Evolutionary conservation across 2,797 vertebrate genomes (phyloP), one percentile per base, ranked within the genome.

Genomic region (Scomberomorus guttatus): DNA sequence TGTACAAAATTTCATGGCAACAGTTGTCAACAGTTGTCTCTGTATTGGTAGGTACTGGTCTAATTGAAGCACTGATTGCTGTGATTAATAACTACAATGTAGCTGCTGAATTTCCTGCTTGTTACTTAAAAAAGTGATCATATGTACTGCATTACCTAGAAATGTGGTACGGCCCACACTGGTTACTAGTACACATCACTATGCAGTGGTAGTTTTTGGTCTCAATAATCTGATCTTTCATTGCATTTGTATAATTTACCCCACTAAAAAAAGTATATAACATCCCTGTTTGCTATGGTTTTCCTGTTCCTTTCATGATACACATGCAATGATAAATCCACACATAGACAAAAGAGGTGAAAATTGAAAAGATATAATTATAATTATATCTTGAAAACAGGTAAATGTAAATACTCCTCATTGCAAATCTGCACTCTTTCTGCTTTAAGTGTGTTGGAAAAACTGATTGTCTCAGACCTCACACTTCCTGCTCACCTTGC

Each of bases 401-500:
- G 34, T n/a, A 2, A 63, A 22, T 20, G 34, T 1, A 46, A 1
- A 51, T 54, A 50, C 7, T 13, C 13, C 13, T 46, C 27, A 27
- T 48, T 24, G 32, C 46, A 62, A 78, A 52, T 29, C 25, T 22
- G 13, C 8, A 14, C 24, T 48, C 51, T 29, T 34, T 62, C 18
- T 58, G n/a, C 18, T 70, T 18, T 10, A 57, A 25, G 58, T 52
- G 44, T 37, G 32, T 17, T 18, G 27, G 3, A 51, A 67, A 60
- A 56, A 24, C n/a, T 57, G 17, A 52, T 66, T 18, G 44, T 58
- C 27, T 7, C 48, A 44, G 55, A n/a, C 20, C 7, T 15, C 13
- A 24, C 22, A 57, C 32, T 58, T 10, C 7, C 60, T 65, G 50
- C 22, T 18, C 60, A 77, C 25, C 64, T 34, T 42, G 18, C 51